These are phyloP conservation scores for Acanthosepion lycidas DNA, from an alignment of 2,888 invertebrate genomes.

Conservation along the genomic window DNA sequence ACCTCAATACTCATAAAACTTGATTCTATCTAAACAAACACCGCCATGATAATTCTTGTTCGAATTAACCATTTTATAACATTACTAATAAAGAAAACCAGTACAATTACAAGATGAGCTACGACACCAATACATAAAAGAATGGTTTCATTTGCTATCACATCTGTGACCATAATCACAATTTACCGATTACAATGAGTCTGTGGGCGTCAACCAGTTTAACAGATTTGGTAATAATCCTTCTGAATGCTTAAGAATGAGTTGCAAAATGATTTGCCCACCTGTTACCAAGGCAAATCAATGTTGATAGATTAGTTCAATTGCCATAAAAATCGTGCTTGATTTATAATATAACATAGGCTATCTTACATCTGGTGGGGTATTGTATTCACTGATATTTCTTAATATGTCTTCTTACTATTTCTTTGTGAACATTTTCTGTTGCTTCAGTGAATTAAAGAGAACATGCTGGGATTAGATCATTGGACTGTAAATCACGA, in stretches of 20 bases:
- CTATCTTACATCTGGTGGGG: neutral
- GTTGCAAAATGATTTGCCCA: neutral
- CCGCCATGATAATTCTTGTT: too few relatives aligned
- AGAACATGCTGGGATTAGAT: neutral
- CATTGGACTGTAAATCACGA: neutral
- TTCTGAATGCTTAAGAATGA: neutral
- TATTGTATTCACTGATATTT: neutral
- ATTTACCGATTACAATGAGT: neutral
- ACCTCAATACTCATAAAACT: too few relatives aligned
- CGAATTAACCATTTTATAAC: too few relatives aligned
- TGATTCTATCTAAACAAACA: too few relatives aligned
- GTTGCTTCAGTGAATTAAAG: neutral
- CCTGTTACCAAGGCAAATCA: neutral
- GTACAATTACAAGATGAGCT: neutral
- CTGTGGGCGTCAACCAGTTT: neutral
- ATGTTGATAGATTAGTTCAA: neutral
- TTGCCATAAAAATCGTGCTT: neutral
- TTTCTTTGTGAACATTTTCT: neutral
- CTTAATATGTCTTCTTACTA: neutral
- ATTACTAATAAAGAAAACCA: too few relatives aligned
- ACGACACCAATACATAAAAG: neutral
- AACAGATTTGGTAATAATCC: constrained; percentile 6
- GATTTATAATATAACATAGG: neutral
- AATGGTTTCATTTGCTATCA: neutral
- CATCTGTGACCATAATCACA: neutral